Evolutionary conservation across 92 coral and sea anemone genomes (phyloP), one percentile per base, ranked within the genome.

Genomic region (Epizoanthus rinbou): DNA sequence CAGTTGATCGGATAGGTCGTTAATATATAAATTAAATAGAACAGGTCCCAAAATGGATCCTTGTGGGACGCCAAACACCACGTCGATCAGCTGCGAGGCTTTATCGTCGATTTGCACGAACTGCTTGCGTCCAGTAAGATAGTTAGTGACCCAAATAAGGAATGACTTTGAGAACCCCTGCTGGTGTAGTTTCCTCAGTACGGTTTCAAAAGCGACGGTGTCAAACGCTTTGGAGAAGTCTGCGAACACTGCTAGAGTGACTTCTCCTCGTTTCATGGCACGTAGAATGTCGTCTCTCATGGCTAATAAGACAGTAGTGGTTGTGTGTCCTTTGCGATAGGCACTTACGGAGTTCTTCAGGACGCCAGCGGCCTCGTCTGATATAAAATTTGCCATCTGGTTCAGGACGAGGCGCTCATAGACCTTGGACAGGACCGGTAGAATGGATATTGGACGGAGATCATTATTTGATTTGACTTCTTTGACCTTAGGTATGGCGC

Each of bases 1-100:
- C 52, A 84, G 73, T 23, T 41, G 37, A 35, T 84, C 87, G 37
- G 87, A 84, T 23, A 84, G 83, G 57, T 84, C 87, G 58, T 85
- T 85, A 74, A 80, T 56, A 64, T 64, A 80, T n/a, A 80, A 69
- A 80, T 80, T 80, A 41, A 81, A 81, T 41, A 81, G 69, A n/a
- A 45, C 85, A 37, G 85, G 85, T 50, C 85, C 85, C 62, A 81
- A 43, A 63, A 81, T 81, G 39, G 75, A 63, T 19, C 85, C 74
- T 60, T 81, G 85, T 28, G 85, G 75, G 53, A 81, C 85, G 63
- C 85, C 85, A 43, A 81, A 81, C 53, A 50, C 24, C 56, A 81
- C 54, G 62, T 64, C 75, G 53, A 64, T 14, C 74, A 28, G 43
- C 28, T 81, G 75, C 41, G 85, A 81, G 53, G 57, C 75, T 67